Base-by-base conservation (phyloP, 2,797 vertebrate species). In the Tangara arthus region DNA sequence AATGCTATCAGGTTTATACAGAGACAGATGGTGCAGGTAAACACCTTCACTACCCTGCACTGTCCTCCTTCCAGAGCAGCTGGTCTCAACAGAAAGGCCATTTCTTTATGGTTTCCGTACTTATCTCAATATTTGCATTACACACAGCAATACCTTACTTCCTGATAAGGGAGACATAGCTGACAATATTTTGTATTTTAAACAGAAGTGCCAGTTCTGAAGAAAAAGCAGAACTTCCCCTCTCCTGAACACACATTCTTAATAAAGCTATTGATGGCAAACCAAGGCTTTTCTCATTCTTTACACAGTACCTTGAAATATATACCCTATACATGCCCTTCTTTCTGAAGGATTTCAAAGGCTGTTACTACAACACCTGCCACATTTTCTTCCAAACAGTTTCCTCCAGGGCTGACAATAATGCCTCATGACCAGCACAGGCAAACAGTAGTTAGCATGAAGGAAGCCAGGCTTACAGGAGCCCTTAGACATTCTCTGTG, bases 11-110 rank as follows among this genome's bases (percentile, higher is more conserved):
- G 95, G 94, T 97, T 90, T 94, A 94, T 94, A 90, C 37, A 59
- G 64, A 92, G 95, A 94, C 94, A 91, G 96, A 96, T 83, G 96
- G 96, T 87, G 71, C 53, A 86, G 89, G 93, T 94, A 97, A 97
- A 97, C 95, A 97, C 94, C 95, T 94, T 95, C 94, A 47, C 82
- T 59, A 89, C 85, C 73, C 63, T 93, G 89, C 90, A 94, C 97
- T 77, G 87, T 90, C 93, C 93, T 90, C 93, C 94, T 90, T 92
- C 90, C 77, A 95, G 81, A 94, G 96, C 97, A 97, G 96, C 96
- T 87, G 96, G 65, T 78, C 85, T 71, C 70, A 90, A 89, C 87
- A 26, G 52, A 84, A 94, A 91, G 59, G 63, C 55, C 80, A 79
- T 82, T 90, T 94, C 80, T 91, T 86, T 86, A 88, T 32, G 50